Base-by-base conservation (phyloP, 2,888 invertebrate genomes). In the Stomorhina lunata region DNA sequence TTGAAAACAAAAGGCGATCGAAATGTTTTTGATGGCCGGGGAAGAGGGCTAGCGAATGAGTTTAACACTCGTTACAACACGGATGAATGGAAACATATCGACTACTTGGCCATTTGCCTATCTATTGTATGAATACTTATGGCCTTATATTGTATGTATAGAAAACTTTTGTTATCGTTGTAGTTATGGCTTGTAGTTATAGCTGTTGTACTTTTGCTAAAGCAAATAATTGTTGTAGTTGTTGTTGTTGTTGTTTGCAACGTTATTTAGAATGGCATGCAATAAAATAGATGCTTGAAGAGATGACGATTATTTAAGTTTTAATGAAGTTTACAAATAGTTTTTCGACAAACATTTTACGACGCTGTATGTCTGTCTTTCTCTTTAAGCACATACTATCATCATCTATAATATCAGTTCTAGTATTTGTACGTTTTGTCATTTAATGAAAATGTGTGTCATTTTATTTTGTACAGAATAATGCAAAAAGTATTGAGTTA, bases 301-400 rank as follows among this genome's bases (percentile, higher is more conserved):
- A 34, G 40, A 53, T 78, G 43, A 45, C n/a, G 32, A 43, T 34
- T 71, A 63, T 71, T 63, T 71, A 71, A 78, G 53, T 78, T 78
- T 61, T 43, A 71, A 71, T 43, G 63, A 71, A 71, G 40, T 71
- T 71, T 34, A 32, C 27, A 43, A 78, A 77, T 69, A 69, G 50
- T 61, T 69, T 48, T 69, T 63, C 22, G 32, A 57, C 22, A 66
- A n/a, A 32, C 20, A 61, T 61, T 61, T 50, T 50, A 12, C 45
- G 22, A 59, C 22, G 25, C n/a, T n/a, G n/a, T n/a, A n/a, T n/a
- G n/a, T n/a, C n/a, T n/a, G n/a, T n/a, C n/a, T n/a, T 22, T 34
- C 22, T 20, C 17, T 34, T 29, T n/a, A n/a, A n/a, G n/a, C n/a
- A n/a, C n/a, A 25, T 32, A 6, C 43, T 32, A 27, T 40, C 20